Conservation (phyloP, 2,888 invertebrate genomes). For the Crepidodera aurea region DNA sequence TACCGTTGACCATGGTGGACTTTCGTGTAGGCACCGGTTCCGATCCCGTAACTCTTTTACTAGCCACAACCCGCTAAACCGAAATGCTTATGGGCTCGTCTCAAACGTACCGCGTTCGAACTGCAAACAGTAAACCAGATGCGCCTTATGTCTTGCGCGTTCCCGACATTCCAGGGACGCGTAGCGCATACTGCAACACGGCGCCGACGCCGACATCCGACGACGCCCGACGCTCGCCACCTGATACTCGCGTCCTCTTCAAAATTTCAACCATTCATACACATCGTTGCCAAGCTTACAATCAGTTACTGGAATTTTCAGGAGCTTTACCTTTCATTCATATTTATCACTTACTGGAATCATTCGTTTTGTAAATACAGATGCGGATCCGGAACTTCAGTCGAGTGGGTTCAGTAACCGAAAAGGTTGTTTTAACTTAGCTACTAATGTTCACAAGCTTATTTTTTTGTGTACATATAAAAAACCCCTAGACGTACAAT, state of each 20-base stretch:
- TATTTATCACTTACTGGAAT: too few relatives aligned
- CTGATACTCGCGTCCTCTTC: constrained; percentile 22
- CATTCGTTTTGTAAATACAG: too few relatives aligned
- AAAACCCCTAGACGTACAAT: too few relatives aligned
- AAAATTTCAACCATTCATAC: not conserved
- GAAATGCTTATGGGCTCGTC: constrained; percentile 45
- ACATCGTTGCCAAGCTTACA: not conserved
- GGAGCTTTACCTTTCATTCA: too few relatives aligned
- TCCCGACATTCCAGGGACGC: constrained; percentile 42
- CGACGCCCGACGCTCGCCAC: constrained; percentile 27
- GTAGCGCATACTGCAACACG: constrained; percentile 40
- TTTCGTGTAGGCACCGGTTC: constrained; percentile 32
- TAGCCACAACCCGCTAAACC: constrained; percentile 52
- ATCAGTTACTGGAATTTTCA: not conserved
- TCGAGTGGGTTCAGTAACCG: too few relatives aligned
- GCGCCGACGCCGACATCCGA: constrained; percentile 35
- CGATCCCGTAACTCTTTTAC: constrained; percentile 43
- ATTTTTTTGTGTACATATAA: too few relatives aligned
- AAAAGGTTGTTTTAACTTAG: too few relatives aligned
- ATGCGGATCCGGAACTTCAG: too few relatives aligned
- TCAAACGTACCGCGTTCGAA: constrained; percentile 45
- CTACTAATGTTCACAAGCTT: too few relatives aligned
- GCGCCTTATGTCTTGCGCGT: constrained; percentile 44
- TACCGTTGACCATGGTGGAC: constrained; percentile 50
- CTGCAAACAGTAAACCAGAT: constrained; percentile 46